A percentile compares a stretch with the other conserved stretches of the same genome.
Conservation (phyloP, 1,140 invertebrate species). For the Heliconius eleuchia region DNA sequence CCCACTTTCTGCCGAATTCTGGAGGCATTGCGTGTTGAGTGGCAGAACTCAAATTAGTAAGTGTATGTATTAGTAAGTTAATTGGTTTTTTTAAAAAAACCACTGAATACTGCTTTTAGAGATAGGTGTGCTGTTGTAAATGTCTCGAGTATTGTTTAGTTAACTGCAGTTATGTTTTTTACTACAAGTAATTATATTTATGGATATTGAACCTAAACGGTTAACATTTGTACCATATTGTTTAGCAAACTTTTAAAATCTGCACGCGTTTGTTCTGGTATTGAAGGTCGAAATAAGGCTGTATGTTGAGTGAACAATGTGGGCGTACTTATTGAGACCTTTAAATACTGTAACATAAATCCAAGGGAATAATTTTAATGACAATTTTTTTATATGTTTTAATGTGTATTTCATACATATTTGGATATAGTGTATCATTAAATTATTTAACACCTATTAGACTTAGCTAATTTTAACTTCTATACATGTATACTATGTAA, state of each 20-base stretch:
- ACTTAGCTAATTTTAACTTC: conserved; percentile 13
- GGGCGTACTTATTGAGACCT: conserved; percentile 34
- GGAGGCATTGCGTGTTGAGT: no score
- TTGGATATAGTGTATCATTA: no score
- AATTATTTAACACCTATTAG: background rate
- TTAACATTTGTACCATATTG: conserved; percentile 11
- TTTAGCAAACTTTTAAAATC: conserved; percentile 29
- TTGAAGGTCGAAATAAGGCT: conserved; percentile 45
- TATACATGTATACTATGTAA: conserved; percentile 21
- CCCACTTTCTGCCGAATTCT: no score
- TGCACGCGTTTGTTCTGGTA: conserved; percentile 37
- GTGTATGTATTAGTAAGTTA: no score
- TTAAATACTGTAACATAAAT: conserved; percentile 22
- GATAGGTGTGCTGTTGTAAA: background rate
- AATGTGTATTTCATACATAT: background rate
- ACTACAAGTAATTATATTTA: background rate
- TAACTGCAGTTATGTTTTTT: background rate
- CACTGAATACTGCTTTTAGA: background rate
- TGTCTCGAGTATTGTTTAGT: background rate
- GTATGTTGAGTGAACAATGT: conserved; percentile 28
- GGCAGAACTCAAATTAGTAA: no score
- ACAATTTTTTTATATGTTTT: background rate
- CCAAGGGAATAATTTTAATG: conserved; percentile 32
- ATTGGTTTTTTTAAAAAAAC: background rate
- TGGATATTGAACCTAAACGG: background rate